phyloP scores from a whole-genome alignment of 37 sponge, comb jelly and placozoan species.

The Spongilla lacustris region DNA sequence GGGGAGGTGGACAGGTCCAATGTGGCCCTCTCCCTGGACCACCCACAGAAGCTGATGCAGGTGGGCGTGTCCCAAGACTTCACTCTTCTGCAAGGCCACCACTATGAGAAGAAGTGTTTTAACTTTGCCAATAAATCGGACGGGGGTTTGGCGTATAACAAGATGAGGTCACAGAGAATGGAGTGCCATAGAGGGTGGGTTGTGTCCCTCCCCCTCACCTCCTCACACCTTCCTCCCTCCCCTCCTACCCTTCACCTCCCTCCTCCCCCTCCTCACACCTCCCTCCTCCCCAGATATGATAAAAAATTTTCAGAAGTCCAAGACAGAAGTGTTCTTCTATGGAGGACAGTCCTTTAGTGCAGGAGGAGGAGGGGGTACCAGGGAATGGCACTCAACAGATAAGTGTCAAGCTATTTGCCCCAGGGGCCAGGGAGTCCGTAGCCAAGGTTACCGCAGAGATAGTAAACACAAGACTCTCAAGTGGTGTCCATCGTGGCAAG shows the following conservation, averaged over 20 bases:
- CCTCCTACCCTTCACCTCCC: background rate
- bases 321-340: slow-evolving; percentile 43
- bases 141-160: slow-evolving; percentile 66
- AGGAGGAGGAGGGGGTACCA: background rate
- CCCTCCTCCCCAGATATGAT: slow-evolving; percentile 52
- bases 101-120: slow-evolving; percentile 58
- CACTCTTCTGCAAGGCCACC: slow-evolving; percentile 54
- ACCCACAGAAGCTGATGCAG: slow-evolving; percentile 74
- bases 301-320: slow-evolving; percentile 17
- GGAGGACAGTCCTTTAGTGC: slow-evolving; percentile 32
- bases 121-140: slow-evolving; percentile 78
- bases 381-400: background rate
- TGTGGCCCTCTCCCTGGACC: slow-evolving; percentile 57
- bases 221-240: background rate
- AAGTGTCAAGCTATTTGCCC: slow-evolving; percentile 47
- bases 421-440: slow-evolving; percentile 39
- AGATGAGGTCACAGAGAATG: slow-evolving; percentile 66
- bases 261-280: background rate
- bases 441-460: slow-evolving; percentile 13
- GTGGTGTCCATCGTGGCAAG: background rate
- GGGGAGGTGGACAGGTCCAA: background rate
- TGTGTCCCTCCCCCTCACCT: background rate
- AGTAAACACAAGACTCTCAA: background rate
- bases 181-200: slow-evolving; percentile 79
- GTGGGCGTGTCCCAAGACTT: slow-evolving; percentile 81